Evolutionary conservation across 1,140 invertebrate genomes (phyloP), one percentile per base, ranked within the genome.

Genomic region (Tetraneura akinire): DNA sequence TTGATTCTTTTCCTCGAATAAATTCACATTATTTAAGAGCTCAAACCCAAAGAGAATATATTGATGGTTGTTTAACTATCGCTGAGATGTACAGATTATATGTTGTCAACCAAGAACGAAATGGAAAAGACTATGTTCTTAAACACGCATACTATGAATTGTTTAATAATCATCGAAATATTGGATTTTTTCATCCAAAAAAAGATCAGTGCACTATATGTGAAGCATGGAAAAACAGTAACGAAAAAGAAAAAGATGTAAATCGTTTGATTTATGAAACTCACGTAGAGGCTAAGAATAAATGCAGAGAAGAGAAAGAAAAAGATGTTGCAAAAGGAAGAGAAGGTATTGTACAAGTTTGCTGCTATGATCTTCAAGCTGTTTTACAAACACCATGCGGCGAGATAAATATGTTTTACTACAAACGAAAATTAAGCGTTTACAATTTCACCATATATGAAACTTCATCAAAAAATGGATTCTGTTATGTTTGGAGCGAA

Each of bases 401-500:
- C 8, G 32, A 6, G 55, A 84, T 26, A 49, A 82, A 80, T n/a
- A 53, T 66, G 23, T 82, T 83, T 80, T 84, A 83, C 80, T 84
- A 84, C 51, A 82, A 82, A 74, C 80, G 81, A 29, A 84, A 83
- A 80, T 81, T 84, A 49, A 82, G 82, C 74, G 64, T 82, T 18
- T 82, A 80, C 42, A 85, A 84, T 73, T 83, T 84, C 45, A 84
- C 83, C 5, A 70, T 85, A 45, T 83, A 73, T 78, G 64, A 84
- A 8, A 21, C 83, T 1, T 53, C 82, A 74, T 76, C 74, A 55
- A 81, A 68, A 1, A 73, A 82, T 26, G 78, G 70, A 18, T n/a
- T 80, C 14, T 85, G 83, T 70, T 85, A 80, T 82, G 29, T 83
- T 37, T 84, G 84, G 83, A 74, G 84, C 64, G 84, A 85, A 80